Evolutionary conservation across 92 coral and sea anemone species (phyloP).

Genomic region (Umimayanthus chanpuru): DNA sequence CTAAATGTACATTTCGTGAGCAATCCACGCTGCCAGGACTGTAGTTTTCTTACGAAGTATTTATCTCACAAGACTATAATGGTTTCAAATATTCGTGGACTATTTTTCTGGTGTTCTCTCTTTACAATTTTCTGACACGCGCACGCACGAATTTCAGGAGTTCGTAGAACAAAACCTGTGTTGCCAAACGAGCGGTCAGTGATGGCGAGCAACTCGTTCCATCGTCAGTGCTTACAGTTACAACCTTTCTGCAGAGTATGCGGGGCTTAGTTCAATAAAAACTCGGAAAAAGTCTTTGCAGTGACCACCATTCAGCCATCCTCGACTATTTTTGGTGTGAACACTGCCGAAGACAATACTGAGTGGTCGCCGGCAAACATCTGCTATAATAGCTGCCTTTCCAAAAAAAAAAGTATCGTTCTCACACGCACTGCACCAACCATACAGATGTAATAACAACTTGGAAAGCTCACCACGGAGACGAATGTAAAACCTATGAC

Average conservation of each 20-base stretch:
- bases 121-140: neutral
- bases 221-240: conserved; percentile 17
- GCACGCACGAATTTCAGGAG: too few species aligned
- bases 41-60: neutral
- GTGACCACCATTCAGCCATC: conserved; percentile 26
- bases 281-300: conserved; percentile 2
- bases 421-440: too few species aligned
- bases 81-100: too few species aligned
- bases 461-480: too few species aligned
- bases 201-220: conserved; percentile 24
- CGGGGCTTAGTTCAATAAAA: too few species aligned
- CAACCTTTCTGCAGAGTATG: neutral
- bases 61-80: neutral
- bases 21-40: conserved; percentile 18
- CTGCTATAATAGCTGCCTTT: conserved; percentile 19
- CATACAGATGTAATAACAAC: conserved; percentile 13
- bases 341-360: conserved; percentile 19
- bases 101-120: conserved; percentile 20
- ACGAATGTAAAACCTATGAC: too few species aligned
- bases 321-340: conserved; percentile 17
- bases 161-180: too few species aligned
- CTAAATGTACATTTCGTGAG: too few species aligned
- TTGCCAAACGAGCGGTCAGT: too few species aligned
- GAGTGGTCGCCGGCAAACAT: conserved; percentile 20
- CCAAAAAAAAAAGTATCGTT: conserved; percentile 12